phyloP scores from a whole-genome alignment of 2,113 vertebrate species.

The Austrofundulus limnaeus region DNA sequence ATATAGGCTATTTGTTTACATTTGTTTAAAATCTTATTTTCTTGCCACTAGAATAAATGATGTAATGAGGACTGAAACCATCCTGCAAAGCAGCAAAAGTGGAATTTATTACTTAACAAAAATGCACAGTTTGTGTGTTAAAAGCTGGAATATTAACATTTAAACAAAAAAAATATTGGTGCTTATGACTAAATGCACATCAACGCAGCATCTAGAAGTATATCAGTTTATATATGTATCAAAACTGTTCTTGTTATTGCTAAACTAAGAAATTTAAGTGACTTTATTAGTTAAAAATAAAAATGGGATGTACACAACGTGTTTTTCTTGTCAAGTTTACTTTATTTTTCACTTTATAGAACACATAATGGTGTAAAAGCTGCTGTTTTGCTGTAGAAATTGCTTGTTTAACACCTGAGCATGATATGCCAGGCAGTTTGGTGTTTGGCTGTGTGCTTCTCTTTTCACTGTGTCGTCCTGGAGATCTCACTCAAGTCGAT shows the following conservation, averaged over 20 bases:
- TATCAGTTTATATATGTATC: not conserved
- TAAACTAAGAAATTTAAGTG: too few relatives aligned
- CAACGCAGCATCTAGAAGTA: not conserved
- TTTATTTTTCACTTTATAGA: not conserved
- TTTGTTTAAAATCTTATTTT: too few relatives aligned
- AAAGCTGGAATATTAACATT: too few relatives aligned
- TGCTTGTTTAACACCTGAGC: constrained; percentile 18
- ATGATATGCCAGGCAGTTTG: constrained; percentile 13
- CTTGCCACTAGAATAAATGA: too few relatives aligned
- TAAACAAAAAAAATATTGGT: not conserved
- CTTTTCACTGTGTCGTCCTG: constrained; percentile 44
- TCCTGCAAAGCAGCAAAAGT: too few relatives aligned
- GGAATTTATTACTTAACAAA: too few relatives aligned
- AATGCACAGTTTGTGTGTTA: too few relatives aligned
- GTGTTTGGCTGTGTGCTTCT: constrained; percentile 16
- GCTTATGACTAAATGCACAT: not conserved
- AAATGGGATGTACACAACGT: not conserved
- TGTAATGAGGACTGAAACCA: too few relatives aligned
- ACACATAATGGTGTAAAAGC: not conserved
- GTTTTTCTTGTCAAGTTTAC: not conserved
- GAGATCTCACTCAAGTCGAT: constrained; percentile 58
- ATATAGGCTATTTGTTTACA: too few relatives aligned
- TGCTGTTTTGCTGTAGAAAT: not conserved
- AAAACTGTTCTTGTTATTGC: not conserved
- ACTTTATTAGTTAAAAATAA: not conserved